Base-by-base conservation (phyloP, 1,140 invertebrate species). In the Palaemon carinicauda region DNA sequence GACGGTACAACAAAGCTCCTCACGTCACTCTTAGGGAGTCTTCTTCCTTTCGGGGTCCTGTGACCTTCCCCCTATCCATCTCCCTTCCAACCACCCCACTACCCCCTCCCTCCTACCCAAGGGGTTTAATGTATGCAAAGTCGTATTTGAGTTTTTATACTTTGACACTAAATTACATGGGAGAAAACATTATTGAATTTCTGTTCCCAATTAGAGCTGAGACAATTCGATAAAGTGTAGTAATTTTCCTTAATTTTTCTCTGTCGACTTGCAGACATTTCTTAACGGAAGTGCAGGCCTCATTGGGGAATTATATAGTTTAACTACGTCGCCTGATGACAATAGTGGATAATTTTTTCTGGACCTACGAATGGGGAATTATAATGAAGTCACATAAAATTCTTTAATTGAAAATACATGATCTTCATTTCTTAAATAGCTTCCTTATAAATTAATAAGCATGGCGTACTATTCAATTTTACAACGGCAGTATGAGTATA, bases 141-240 rank as follows among this genome's bases (percentile, higher is more conserved):
- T 81, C 60, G 60, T 27, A 71, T 71, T 81, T 81, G 56, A 81
- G 60, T 81, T 81, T 81, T 81, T 81, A 81, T 71, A 81, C 80
- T 81, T 81, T 81, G 80, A 81, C 80, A 81, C 80, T 65, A 81
- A 81, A 81, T 81, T 81, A 65, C 56, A 81, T 81, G 80, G 41
- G 80, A 81, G 80, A 81, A 81, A 81, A 81, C 80, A 81, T 81
- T 81, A 81, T 81, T 81, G 80, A 81, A 81, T 81, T 81, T 81
- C 80, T 81, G 60, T 65, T 51, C 80, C 80, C 80, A 81, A 81
- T 81, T 81, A 81, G 80, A 81, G 80, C 33, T 50, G 41, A 56
- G 21, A 65, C 33, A 81, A 81, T 81, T 81, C 80, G 60, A 81
- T 81, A 81, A 81, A 81, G 80, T 81, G 80, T 81, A 21, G 80